Percentiles rank a stretch among this genome's conserved stretches.
Evolutionary conservation across 2,113 vertebrate species (phyloP).

Genomic region (Orientallactaga bullata): DNA sequence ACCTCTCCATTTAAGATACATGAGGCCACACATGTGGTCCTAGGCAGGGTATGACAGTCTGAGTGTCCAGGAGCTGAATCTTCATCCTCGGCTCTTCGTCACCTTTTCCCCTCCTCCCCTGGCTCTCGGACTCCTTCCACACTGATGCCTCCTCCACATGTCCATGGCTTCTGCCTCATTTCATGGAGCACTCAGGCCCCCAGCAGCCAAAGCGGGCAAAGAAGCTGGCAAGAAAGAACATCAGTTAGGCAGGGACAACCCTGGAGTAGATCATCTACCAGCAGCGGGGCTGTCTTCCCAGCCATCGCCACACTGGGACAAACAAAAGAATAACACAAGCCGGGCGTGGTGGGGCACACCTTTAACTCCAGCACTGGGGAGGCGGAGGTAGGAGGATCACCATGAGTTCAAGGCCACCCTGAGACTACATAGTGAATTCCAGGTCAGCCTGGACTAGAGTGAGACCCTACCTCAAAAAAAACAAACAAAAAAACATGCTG

Average conservation of each 20-base stretch:
- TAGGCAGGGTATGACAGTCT: not conserved
- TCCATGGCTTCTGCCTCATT: not conserved
- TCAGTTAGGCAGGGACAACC: not conserved
- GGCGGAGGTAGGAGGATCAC: too few relatives aligned
- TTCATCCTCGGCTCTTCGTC: conserved; percentile 66
- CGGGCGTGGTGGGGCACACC: too few relatives aligned
- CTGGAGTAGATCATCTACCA: accelerated
- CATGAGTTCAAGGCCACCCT: too few relatives aligned
- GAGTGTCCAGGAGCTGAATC: conserved; percentile 35
- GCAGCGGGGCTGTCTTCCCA: too few relatives aligned
- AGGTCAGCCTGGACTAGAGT: too few relatives aligned
- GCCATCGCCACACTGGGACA: not conserved
- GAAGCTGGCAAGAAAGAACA: conserved; percentile 63
- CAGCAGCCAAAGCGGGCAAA: not conserved
- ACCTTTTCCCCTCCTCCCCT: not conserved
- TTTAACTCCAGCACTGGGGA: too few relatives aligned
- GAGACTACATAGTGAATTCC: too few relatives aligned
- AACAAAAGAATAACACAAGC: not conserved
- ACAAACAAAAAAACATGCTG: too few relatives aligned
- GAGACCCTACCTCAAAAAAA: too few relatives aligned
- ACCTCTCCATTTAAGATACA: not conserved
- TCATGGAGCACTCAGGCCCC: not conserved
- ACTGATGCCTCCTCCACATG: not conserved
- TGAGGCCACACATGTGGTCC: not conserved
- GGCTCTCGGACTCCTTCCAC: not conserved